Evolutionary conservation across 2,888 invertebrate genomes (phyloP), one percentile per base, ranked within the genome.

Genomic region (Dynastes grantii): DNA sequence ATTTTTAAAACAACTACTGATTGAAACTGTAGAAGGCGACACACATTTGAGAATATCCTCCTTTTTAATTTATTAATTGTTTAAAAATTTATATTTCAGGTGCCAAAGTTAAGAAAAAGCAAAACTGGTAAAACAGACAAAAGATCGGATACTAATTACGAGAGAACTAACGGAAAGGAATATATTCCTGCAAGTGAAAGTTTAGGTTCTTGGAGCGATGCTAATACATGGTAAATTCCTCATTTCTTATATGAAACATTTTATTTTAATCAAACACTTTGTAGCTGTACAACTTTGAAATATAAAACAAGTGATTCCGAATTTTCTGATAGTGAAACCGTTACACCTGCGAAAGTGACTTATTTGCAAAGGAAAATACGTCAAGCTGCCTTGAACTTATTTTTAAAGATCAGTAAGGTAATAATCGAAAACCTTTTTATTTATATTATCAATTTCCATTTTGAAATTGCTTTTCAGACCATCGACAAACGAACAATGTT

Each of bases 401-500:
- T 94, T 32, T 89, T 92, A 5, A 89, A 91, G 1, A 87, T 93
- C 58, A 88, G 92, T 3, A 92, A 92, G 89, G 92, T 92, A 84
- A 77, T n/a, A 92, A 84, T 76, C 4, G 32, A 32, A 32, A 32
- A 32, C 5, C 32, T 4, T 4, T 5, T 32, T 32, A 0, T 32
- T 32, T 32, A 63, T 29, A 73, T 45, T 22, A 1, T 2, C 16
- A 73, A 78, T 32, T 32, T 32, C 5, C 4, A 5, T 32, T 5
- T 32, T 32, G 32, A 5, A 61, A 13, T 75, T 58, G 40, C 8
- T 58, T 81, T 86, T 83, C 82, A 94, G 92, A 89, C 90, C 37
- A 90, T 91, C 79, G 94, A 95, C 76, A 93, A 92, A 81, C 91
- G 90, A 82, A 89, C 91, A 8, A 91, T 95, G 85, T 95, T 95